Percentiles rank a stretch among this genome's conserved stretches.
phyloP scores from a whole-genome alignment of 2,797 vertebrate genomes.

The Peromyscus attwateri region DNA sequence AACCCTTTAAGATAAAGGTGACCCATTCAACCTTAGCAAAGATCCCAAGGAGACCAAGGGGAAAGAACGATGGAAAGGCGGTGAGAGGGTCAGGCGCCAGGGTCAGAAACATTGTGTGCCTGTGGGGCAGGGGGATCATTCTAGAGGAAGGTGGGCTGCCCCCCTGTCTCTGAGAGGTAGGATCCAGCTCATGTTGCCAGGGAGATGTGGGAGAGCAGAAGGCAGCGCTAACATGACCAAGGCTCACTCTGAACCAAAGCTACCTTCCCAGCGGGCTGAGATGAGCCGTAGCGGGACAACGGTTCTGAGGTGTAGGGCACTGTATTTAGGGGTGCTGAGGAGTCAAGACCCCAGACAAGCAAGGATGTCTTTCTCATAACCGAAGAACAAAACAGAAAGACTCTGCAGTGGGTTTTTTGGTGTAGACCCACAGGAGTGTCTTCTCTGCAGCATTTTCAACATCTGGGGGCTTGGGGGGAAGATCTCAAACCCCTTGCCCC shows the following conservation, averaged over 20 bases:
- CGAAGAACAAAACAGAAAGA: too few species aligned
- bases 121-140: fast-evolving
- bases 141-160: background rate
- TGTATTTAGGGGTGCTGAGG: too few species aligned
- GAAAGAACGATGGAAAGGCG: background rate
- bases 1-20: background rate
- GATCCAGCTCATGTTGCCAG: background rate
- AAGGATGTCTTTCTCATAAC: background rate
- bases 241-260: background rate
- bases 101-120: fast-evolving
- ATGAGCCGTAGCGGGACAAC: fast-evolving
- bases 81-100: too few species aligned
- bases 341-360: background rate
- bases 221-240: fast-evolving
- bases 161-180: background rate
- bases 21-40: background rate
- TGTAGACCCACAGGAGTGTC: background rate
- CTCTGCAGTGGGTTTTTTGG: background rate
- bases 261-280: background rate
- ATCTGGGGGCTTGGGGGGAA: background rate
- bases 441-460: background rate
- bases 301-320: background rate
- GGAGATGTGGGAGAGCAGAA: background rate
- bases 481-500: background rate
- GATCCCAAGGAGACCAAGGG: background rate